These are phyloP conservation scores for Oligia strigilis DNA, from an alignment of 2,888 invertebrate genomes.

Conservation along the genomic window DNA sequence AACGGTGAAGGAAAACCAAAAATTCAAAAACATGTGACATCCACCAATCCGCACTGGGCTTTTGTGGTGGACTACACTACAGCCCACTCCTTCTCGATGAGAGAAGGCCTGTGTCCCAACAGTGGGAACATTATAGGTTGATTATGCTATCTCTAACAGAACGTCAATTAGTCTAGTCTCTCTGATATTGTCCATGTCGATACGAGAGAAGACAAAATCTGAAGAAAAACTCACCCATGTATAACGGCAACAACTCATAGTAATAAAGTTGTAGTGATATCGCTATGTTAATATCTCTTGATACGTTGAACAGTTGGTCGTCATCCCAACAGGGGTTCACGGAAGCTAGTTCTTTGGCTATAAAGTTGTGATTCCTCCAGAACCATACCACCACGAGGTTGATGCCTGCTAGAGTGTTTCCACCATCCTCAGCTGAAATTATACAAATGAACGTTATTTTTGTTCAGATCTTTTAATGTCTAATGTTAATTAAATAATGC, in stretches of 20 bases:
- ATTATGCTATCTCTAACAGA: neutral
- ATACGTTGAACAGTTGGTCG: slow-evolving; percentile 72
- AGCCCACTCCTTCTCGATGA: neutral
- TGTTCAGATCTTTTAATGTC: neutral
- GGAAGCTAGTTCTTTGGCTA: slow-evolving; percentile 69
- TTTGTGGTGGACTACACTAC: neutral
- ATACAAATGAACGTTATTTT: neutral
- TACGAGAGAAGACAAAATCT: neutral
- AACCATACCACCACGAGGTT: slow-evolving; percentile 74
- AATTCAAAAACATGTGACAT: neutral
- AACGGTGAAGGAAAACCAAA: neutral
- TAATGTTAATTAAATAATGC: neutral
- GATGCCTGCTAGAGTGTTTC: slow-evolving; percentile 71
- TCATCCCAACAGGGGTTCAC: slow-evolving; percentile 79
- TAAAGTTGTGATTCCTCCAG: slow-evolving; percentile 76
- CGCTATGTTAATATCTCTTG: slow-evolving; percentile 78
- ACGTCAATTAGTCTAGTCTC: neutral
- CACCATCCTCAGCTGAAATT: slow-evolving; percentile 72
- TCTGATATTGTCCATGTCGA: neutral
- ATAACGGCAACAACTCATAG: slow-evolving; percentile 73
- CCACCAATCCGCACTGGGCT: too few relatives aligned
- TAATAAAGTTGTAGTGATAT: slow-evolving; percentile 70
- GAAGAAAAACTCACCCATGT: slow-evolving; percentile 70
- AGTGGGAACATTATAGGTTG: neutral
- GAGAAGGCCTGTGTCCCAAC: neutral